These are phyloP conservation scores for Leptocoma aspasia DNA, from an alignment of 2,113 vertebrate genomes.

Conservation along the genomic window DNA sequence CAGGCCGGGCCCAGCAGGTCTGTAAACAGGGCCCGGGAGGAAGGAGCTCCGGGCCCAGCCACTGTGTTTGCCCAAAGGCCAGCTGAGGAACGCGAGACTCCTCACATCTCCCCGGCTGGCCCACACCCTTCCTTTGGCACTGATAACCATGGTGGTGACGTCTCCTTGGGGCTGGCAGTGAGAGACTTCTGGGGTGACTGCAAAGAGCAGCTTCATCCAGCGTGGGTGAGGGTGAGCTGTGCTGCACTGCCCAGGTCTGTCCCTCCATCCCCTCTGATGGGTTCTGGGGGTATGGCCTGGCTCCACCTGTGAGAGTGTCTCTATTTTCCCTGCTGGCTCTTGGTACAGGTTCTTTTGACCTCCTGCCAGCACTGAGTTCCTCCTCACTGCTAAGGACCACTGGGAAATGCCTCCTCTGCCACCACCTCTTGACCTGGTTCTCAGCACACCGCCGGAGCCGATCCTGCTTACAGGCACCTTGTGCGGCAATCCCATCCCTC, in stretches of 20 bases:
- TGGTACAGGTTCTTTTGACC: neutral
- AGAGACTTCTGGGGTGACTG: neutral
- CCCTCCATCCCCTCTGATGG: neutral
- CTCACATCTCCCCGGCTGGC: neutral
- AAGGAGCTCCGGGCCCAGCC: neutral
- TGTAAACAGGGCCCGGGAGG: constrained; percentile 24
- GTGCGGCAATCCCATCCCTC: neutral
- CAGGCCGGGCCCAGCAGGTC: neutral
- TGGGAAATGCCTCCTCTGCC: neutral
- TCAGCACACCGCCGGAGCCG: fast-evolving
- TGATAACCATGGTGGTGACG: fast-evolving
- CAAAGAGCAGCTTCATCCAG: neutral
- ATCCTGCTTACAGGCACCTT: neutral
- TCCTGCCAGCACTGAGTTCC: neutral
- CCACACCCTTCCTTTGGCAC: constrained; percentile 37
- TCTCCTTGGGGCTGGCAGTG: neutral
- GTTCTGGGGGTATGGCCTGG: neutral
- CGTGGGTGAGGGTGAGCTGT: fast-evolving
- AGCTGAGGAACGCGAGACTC: neutral
- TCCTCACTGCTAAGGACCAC: neutral
- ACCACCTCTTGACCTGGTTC: neutral
- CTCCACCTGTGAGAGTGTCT: fast-evolving
- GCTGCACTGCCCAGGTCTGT: neutral
- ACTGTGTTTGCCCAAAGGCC: constrained; percentile 13
- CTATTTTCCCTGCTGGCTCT: neutral